A percentile compares a stretch with the other conserved stretches of the same genome.
Evolutionary conservation across 1,140 invertebrate species (phyloP).

Genomic region (Oncopodura yosiiana): DNA sequence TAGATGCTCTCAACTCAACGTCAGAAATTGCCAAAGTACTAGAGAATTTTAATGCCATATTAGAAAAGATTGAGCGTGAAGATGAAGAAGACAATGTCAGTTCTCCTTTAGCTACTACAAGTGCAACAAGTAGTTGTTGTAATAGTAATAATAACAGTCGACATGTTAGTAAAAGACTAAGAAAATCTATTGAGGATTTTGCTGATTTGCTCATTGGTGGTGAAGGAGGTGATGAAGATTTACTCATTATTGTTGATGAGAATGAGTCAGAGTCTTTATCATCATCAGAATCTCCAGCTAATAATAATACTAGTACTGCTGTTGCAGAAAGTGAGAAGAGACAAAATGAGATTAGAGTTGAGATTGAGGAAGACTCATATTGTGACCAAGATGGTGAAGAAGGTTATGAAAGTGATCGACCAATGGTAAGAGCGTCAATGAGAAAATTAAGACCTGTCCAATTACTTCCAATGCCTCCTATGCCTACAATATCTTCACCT

Average conservation of each 20-base stretch:
- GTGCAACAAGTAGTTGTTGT: no score
- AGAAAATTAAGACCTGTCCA: slow-evolving; percentile 29
- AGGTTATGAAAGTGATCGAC: slow-evolving; percentile 32
- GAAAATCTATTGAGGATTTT: slow-evolving; percentile 6
- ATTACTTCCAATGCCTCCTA: slow-evolving; percentile 24
- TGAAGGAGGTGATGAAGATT: slow-evolving; percentile 21
- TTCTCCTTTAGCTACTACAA: no score
- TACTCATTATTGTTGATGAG: slow-evolving; percentile 26
- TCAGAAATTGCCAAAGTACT: slow-evolving; percentile 28
- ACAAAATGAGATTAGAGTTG: neutral
- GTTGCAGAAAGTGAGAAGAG: neutral
- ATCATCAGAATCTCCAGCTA: slow-evolving; percentile 1
- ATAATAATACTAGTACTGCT: neutral
- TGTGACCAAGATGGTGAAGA: slow-evolving; percentile 19
- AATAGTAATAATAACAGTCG: no score
- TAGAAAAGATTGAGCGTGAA: slow-evolving; percentile 20
- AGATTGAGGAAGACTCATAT: slow-evolving; percentile 8
- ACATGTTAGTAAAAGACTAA: no score
- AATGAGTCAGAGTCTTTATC: slow-evolving; percentile 14
- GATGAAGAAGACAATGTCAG: slow-evolving; percentile 9
- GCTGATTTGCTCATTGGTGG: slow-evolving; percentile 24
- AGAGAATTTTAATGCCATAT: slow-evolving; percentile 29
- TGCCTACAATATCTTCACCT: neutral
- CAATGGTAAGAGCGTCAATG: slow-evolving; percentile 31
- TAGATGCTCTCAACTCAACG: slow-evolving; percentile 19